Evolutionary conservation across 2,797 vertebrate genomes (phyloP).

Genomic region (Huso huso): DNA sequence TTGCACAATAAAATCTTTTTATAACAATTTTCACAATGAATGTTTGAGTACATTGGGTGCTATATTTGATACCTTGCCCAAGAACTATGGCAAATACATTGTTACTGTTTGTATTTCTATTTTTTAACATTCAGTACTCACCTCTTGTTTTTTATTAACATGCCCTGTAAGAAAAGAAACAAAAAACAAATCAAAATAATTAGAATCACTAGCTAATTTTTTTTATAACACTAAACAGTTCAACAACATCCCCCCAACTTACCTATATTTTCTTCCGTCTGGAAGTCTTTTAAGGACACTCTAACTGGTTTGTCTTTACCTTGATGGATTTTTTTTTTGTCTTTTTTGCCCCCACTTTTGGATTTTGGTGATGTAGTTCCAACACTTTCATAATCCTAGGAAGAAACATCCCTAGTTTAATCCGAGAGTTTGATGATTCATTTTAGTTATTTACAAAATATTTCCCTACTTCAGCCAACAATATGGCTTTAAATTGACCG

Average conservation of each 20-base stretch:
- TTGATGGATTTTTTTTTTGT: conserved; percentile 83
- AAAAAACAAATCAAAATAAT: conserved; percentile 3
- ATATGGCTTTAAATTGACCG: too few species aligned
- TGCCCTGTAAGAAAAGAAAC: conserved; percentile 65
- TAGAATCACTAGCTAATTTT: too few species aligned
- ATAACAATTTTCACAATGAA: background rate
- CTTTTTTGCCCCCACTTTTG: conserved; percentile 73
- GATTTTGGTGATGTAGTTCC: conserved; percentile 68
- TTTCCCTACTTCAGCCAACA: too few species aligned
- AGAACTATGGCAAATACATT: background rate
- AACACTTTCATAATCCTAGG: conserved; percentile 53
- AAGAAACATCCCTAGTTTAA: conserved; percentile 14
- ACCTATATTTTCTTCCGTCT: conserved; percentile 67
- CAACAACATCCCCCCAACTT: background rate
- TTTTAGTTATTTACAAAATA: too few species aligned
- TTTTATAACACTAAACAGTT: conserved; percentile 14
- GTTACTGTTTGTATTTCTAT: background rate
- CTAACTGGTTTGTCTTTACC: conserved; percentile 83
- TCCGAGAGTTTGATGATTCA: too few species aligned
- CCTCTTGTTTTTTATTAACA: conserved; percentile 67
- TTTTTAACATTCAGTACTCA: conserved; percentile 32
- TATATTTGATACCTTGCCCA: background rate
- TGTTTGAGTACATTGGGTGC: background rate
- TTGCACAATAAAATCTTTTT: too few species aligned
- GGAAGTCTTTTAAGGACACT: conserved; percentile 87